A percentile compares a stretch with the other conserved stretches of the same genome.
These are phyloP conservation scores for Porites divaricata DNA, from an alignment of 92 coral and sea anemone genomes.

Conservation along the genomic window DNA sequence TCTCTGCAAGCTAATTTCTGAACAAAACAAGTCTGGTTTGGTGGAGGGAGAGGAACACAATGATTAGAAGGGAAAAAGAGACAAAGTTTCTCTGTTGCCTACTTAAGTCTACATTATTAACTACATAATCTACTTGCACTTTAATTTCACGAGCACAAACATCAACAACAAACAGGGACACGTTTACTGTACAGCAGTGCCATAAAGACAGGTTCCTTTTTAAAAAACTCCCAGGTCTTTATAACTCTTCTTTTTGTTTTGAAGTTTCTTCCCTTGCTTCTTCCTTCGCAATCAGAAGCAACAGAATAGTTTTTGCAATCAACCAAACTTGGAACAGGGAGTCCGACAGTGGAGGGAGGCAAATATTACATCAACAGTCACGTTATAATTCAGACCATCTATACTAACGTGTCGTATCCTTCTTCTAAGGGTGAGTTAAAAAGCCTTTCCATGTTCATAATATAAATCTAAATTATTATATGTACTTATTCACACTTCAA, in stretches of 20 bases:
- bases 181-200: constrained; percentile 36
- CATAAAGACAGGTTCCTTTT: constrained; percentile 41
- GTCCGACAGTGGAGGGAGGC: constrained; percentile 39
- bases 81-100: constrained; percentile 17
- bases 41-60: constrained; percentile 28
- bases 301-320: constrained; percentile 20
- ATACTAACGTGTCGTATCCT: constrained; percentile 63
- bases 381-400: constrained; percentile 65
- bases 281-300: constrained; percentile 32
- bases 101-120: constrained; percentile 23
- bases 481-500: constrained; percentile 99
- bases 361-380: constrained; percentile 71
- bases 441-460: constrained; percentile 94
- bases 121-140: constrained; percentile 51
- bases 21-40: constrained; percentile 58
- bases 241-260: constrained; percentile 6
- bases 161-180: constrained; percentile 23
- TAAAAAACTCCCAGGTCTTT: constrained; percentile 52
- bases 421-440: constrained; percentile 82
- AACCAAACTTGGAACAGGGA: constrained; percentile 48
- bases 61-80: constrained; percentile 19
- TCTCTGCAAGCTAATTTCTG: constrained; percentile 40
- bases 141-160: constrained; percentile 24
- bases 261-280: constrained; percentile 29
- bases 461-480: constrained; percentile 99